phyloP scores from a whole-genome alignment of 2,113 vertebrate genomes.

The Ursus arctos region DNA sequence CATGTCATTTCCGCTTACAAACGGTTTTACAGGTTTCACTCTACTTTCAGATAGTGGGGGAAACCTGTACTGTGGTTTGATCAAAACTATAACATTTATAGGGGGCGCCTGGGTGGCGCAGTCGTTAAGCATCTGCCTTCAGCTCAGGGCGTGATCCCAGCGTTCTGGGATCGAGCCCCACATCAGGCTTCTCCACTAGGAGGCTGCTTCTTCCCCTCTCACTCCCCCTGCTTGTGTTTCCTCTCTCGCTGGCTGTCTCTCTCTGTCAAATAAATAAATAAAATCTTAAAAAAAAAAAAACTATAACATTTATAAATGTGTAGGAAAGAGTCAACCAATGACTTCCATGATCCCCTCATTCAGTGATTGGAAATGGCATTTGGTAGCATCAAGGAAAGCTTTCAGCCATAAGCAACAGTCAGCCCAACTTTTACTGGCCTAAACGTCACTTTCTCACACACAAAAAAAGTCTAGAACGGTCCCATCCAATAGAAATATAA shows the following conservation, averaged over 20 bases:
- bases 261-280: too few relatives aligned
- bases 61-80: background rate
- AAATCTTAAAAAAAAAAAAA: background rate
- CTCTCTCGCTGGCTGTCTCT: too few relatives aligned
- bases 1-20: background rate
- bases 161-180: too few relatives aligned
- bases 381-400: background rate
- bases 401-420: background rate
- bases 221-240: too few relatives aligned
- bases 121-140: too few relatives aligned
- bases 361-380: background rate
- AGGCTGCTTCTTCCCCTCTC: too few relatives aligned
- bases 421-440: background rate
- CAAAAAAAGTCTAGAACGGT: background rate
- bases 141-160: too few relatives aligned
- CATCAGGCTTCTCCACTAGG: too few relatives aligned
- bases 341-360: background rate
- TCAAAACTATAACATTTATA: background rate
- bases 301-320: background rate
- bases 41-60: background rate
- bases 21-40: background rate
- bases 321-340: background rate
- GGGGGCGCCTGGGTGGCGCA: too few relatives aligned
- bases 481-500: background rate
- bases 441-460: background rate